Evolutionary conservation across 2,888 invertebrate species (phyloP).

Genomic region (Lydus trimaculatus): DNA sequence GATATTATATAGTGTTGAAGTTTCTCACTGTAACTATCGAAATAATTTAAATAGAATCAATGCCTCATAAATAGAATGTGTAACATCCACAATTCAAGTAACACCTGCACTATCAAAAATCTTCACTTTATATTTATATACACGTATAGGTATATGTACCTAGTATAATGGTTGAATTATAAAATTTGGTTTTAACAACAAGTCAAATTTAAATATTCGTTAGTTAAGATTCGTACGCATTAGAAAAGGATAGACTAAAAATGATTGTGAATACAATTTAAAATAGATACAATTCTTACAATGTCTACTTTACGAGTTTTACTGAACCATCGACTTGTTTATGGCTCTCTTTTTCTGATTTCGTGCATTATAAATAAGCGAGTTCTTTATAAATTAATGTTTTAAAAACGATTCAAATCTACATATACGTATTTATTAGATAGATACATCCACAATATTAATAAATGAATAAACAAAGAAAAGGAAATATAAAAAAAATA

Average conservation of each 20-base stretch:
- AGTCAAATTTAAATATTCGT: neutral
- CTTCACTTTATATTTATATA: neutral
- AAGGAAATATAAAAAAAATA: neutral
- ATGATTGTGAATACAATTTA: neutral
- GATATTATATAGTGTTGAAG: neutral
- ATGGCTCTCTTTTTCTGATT: slow-evolving; percentile 39
- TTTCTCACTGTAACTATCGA: slow-evolving; percentile 5
- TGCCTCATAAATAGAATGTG: slow-evolving; percentile 29
- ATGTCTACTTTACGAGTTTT: slow-evolving; percentile 45
- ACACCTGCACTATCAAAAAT: slow-evolving; percentile 24
- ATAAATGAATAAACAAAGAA: neutral
- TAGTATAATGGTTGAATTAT: neutral
- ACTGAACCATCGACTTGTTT: slow-evolving; percentile 44
- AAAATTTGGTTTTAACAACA: neutral
- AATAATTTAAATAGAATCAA: slow-evolving; percentile 25
- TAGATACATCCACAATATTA: neutral
- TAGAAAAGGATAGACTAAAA: slow-evolving; percentile 6
- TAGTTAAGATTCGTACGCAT: neutral
- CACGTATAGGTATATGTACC: no score
- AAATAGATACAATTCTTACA: slow-evolving; percentile 21
- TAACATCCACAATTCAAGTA: slow-evolving; percentile 4
- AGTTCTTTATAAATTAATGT: slow-evolving; percentile 52
- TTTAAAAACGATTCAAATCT: slow-evolving; percentile 37
- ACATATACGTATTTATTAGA: neutral
- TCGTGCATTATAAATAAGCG: slow-evolving; percentile 48